These are phyloP conservation scores for Listronotus bonariensis DNA, from an alignment of 1,140 invertebrate genomes.

Conservation along the genomic window DNA sequence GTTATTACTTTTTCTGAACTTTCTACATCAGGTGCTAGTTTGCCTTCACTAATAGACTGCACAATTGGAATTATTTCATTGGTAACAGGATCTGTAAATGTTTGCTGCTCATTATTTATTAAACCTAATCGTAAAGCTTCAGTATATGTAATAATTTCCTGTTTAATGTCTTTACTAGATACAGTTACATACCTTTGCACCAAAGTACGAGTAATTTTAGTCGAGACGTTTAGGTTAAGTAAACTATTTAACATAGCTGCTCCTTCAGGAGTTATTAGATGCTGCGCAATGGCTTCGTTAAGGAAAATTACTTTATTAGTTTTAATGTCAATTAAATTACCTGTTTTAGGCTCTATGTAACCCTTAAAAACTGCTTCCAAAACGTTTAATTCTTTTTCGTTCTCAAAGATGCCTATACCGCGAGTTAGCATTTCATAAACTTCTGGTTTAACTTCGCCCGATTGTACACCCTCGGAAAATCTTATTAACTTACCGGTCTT, in stretches of 20 bases:
- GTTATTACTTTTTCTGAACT: conserved; percentile 54
- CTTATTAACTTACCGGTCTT: conserved; percentile 75
- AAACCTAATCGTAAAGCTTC: conserved; percentile 78
- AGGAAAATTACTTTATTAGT: conserved; percentile 79
- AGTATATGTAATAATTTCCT: conserved; percentile 72
- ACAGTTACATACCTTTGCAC: conserved; percentile 79
- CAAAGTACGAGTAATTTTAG: conserved; percentile 81
- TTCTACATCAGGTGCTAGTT: conserved; percentile 67
- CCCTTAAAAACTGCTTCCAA: conserved; percentile 84
- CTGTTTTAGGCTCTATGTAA: conserved; percentile 83
- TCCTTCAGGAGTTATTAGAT: conserved; percentile 83
- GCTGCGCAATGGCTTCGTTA: conserved; percentile 82
- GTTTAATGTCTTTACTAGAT: conserved; percentile 63
- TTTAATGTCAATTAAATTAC: conserved; percentile 79
- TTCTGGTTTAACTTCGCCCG: conserved; percentile 72
- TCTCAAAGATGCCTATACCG: conserved; percentile 78
- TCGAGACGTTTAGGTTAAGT: conserved; percentile 82
- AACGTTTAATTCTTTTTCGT: conserved; percentile 76
- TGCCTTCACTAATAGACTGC: conserved; percentile 76
- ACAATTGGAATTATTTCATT: conserved; percentile 77
- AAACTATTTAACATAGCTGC: conserved; percentile 81
- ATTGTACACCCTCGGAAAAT: conserved; percentile 70
- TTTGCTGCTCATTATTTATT: conserved; percentile 76
- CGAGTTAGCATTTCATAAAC: conserved; percentile 83
- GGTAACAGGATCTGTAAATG: conserved; percentile 79